Evolutionary conservation across 2,797 vertebrate genomes (phyloP).

Genomic region (Schizothorax lantsangensis): DNA sequence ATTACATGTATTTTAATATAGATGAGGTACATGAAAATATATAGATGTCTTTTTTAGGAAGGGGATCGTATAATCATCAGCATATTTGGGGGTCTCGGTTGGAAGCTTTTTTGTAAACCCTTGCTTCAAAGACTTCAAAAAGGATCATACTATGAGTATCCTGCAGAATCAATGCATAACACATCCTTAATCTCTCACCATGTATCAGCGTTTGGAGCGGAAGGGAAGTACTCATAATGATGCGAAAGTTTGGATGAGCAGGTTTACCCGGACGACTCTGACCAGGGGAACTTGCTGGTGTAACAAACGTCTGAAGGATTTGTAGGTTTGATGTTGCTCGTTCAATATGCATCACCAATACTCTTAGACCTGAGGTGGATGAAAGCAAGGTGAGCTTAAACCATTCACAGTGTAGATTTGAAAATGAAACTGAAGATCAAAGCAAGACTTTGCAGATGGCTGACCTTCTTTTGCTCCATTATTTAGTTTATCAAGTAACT

Average conservation of each 20-base stretch:
- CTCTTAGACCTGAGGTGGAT: constrained; percentile 72
- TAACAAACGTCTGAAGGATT: constrained; percentile 72
- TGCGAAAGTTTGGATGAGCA: constrained; percentile 72
- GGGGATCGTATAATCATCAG: neutral
- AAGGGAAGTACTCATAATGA: constrained; percentile 81
- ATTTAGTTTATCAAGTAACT: constrained; percentile 75
- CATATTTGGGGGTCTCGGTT: neutral
- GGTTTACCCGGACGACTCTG: constrained; percentile 26
- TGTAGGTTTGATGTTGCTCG: constrained; percentile 63
- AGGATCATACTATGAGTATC: neutral
- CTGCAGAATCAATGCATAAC: neutral
- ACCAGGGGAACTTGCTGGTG: constrained; percentile 46
- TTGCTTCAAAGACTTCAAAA: neutral
- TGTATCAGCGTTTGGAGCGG: constrained; percentile 70
- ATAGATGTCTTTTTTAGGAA: neutral
- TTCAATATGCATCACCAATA: constrained; percentile 81
- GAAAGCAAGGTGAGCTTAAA: neutral
- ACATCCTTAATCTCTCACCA: constrained; percentile 68
- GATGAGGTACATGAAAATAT: neutral
- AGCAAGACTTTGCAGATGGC: neutral
- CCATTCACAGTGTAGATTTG: neutral
- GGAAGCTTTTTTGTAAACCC: neutral
- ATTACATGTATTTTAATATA: neutral
- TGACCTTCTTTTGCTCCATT: constrained; percentile 77
- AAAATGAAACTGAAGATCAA: constrained; percentile 8